phyloP scores from a whole-genome alignment of 2,113 vertebrate species.

The Nannospalax galili region DNA sequence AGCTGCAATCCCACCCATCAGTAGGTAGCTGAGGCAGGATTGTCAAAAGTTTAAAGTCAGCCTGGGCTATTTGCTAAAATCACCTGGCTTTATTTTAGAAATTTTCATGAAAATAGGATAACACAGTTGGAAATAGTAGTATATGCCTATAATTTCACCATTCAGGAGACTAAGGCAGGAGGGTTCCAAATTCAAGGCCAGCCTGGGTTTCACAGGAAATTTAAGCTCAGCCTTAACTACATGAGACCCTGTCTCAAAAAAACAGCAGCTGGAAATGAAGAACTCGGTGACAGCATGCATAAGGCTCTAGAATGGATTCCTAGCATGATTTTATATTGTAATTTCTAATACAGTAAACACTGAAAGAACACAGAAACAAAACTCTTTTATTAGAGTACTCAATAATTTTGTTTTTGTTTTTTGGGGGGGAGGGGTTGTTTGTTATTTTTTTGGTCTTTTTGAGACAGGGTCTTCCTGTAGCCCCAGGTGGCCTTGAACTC shows the following conservation, averaged over 20 bases:
- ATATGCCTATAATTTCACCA: neutral
- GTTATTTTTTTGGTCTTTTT: too few species aligned
- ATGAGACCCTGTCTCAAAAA: neutral
- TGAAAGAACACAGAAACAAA: neutral
- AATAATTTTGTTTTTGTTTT: too few species aligned
- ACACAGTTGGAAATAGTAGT: neutral
- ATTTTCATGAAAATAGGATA: neutral
- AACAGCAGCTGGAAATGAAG: neutral
- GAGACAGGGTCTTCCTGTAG: too few species aligned
- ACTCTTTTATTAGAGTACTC: neutral
- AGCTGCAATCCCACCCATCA: too few species aligned
- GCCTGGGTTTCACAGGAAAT: neutral
- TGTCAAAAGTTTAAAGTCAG: too few species aligned
- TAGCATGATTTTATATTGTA: neutral
- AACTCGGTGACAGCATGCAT: neutral
- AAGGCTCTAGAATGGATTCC: neutral
- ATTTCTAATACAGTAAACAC: neutral
- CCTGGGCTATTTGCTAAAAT: too few species aligned
- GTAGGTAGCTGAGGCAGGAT: too few species aligned
- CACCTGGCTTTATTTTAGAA: neutral
- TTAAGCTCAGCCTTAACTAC: neutral
- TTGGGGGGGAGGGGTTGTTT: too few species aligned
- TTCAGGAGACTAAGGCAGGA: neutral
- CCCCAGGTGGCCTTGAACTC: too few species aligned
- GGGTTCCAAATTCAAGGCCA: neutral